Conservation (phyloP, 2,888 invertebrate genomes). For the Nemapogon koenigi region DNA sequence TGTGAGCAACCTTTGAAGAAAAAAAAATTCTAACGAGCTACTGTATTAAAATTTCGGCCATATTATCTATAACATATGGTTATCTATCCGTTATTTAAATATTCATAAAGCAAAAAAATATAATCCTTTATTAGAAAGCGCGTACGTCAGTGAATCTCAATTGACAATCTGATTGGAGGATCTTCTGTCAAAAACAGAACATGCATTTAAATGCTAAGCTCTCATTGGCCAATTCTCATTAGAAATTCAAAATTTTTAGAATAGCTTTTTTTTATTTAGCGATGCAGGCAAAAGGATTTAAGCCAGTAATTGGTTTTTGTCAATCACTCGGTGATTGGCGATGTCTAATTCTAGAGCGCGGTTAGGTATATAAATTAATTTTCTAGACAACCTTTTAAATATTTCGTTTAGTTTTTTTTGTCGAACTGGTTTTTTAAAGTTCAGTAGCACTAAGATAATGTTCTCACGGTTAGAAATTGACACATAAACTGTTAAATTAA, state of each 20-base stretch:
- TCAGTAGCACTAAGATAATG: too few species aligned
- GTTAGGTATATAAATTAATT: conserved; percentile 3
- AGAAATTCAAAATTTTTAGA: conserved; percentile 33
- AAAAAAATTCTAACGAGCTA: too few species aligned
- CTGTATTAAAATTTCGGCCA: too few species aligned
- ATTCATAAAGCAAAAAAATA: too few species aligned
- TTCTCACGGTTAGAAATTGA: too few species aligned
- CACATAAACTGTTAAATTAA: too few species aligned
- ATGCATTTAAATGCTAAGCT: background rate
- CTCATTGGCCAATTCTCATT: conserved; percentile 23
- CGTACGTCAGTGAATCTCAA: too few species aligned
- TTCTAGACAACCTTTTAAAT: background rate
- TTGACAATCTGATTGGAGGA: conserved; percentile 8
- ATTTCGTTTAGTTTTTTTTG: background rate
- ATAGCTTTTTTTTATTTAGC: conserved; percentile 26
- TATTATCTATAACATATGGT: too few species aligned
- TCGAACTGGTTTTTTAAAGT: too few species aligned
- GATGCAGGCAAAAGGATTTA: conserved; percentile 29
- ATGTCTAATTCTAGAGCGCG: background rate
- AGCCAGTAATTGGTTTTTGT: conserved; percentile 32
- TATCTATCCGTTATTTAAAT: too few species aligned
- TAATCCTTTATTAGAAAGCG: too few species aligned
- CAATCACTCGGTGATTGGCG: conserved; percentile 20
- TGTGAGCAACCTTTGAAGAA: too few species aligned
- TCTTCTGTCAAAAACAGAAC: conserved; percentile 6